These are phyloP conservation scores for Micromys minutus DNA, from an alignment of 2,113 vertebrate genomes.

Conservation along the genomic window DNA sequence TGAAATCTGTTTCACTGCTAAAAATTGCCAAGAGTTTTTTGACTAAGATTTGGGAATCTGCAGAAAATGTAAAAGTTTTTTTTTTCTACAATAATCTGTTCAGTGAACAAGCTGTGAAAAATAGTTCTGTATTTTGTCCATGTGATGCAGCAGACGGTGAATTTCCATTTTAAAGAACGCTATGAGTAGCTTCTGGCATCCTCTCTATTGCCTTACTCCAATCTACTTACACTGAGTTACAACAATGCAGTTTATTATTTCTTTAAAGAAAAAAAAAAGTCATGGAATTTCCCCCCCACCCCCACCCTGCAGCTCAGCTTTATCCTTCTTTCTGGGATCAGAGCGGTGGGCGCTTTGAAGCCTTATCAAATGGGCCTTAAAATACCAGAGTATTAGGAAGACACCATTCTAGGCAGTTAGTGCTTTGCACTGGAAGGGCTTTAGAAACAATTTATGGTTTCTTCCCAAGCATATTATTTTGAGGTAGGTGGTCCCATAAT, in stretches of 20 bases:
- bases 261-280: conserved; percentile 83
- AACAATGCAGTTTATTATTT: conserved; percentile 89
- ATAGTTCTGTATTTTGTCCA: conserved; percentile 90
- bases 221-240: conserved; percentile 88
- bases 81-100: conserved; percentile 92
- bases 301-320: not conserved
- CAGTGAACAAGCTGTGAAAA: conserved; percentile 92
- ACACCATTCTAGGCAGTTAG: conserved; percentile 37
- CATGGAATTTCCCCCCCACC: conserved; percentile 65
- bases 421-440: conserved; percentile 56
- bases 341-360: conserved; percentile 38
- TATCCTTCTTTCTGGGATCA: conserved; percentile 43
- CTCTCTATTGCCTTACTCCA: conserved; percentile 87
- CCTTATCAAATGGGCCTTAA: conserved; percentile 55
- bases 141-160: conserved; percentile 91
- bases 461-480: conserved; percentile 64
- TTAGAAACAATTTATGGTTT: conserved; percentile 71
- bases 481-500: conserved; percentile 63
- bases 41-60: conserved; percentile 87
- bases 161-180: conserved; percentile 92
- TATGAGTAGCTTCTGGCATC: conserved; percentile 89
- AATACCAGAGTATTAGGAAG: conserved; percentile 57
- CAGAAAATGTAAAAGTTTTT: conserved; percentile 87
- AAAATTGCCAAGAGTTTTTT: conserved; percentile 89
- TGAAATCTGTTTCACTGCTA: conserved; percentile 89